These are phyloP conservation scores for Smittia sp. DNA, from an alignment of 2,888 invertebrate species.

Conservation along the genomic window DNA sequence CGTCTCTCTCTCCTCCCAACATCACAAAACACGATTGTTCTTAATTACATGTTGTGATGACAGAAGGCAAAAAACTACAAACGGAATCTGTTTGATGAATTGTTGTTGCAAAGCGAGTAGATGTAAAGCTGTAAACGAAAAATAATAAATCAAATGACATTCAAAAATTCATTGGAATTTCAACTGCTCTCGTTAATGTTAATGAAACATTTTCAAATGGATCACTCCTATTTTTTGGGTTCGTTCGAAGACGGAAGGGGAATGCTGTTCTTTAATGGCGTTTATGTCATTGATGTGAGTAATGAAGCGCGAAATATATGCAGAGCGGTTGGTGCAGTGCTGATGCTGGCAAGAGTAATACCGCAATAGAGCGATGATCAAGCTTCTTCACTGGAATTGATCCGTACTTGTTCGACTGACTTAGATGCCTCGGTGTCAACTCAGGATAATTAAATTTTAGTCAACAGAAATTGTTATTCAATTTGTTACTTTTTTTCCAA, in stretches of 20 bases:
- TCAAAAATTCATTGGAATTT: constrained; percentile 35
- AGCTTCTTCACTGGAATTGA: too few species aligned
- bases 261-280: neutral
- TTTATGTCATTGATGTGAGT: neutral
- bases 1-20: neutral
- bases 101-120: neutral
- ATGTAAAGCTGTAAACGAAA: constrained; percentile 19
- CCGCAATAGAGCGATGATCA: too few species aligned
- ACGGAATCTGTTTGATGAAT: constrained; percentile 28
- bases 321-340: too few species aligned
- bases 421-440: too few species aligned
- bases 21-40: constrained; percentile 16
- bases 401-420: too few species aligned
- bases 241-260: neutral
- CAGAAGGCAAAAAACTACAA: constrained; percentile 24
- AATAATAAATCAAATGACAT: constrained; percentile 41
- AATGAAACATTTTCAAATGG: constrained; percentile 30
- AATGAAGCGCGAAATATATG: neutral
- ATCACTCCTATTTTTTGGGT: constrained; percentile 17
- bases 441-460: too few species aligned
- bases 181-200: neutral
- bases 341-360: too few species aligned
- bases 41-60: constrained; percentile 34
- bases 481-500: too few species aligned
- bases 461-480: too few species aligned